Conservation (phyloP, 1,140 invertebrate genomes). For the Phymorhynchus buccinoides region DNA sequence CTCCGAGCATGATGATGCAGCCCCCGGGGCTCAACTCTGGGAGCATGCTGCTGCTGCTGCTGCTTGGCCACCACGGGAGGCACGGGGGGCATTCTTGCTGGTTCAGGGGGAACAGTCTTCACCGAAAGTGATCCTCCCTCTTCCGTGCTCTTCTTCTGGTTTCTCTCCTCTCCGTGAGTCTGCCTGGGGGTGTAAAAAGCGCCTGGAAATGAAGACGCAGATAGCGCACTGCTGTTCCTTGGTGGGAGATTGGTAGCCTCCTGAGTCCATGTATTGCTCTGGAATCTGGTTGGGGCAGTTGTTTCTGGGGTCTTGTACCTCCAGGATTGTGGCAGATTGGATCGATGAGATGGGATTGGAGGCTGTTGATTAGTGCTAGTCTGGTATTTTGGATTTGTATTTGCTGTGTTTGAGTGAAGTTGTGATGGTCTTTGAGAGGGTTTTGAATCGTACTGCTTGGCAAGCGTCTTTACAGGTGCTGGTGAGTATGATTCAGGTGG, state of each 20-base stretch:
- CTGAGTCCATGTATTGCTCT: too few relatives aligned
- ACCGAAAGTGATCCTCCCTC: background rate
- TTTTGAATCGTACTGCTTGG: background rate
- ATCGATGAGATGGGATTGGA: background rate
- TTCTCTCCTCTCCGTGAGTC: background rate
- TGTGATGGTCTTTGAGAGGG: background rate
- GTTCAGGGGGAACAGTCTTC: background rate
- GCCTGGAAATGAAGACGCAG: too few relatives aligned
- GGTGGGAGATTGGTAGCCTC: background rate
- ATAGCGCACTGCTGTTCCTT: background rate
- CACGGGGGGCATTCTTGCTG: background rate
- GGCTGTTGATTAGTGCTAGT: background rate
- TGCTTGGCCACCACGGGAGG: background rate
- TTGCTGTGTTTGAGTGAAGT: too few relatives aligned
- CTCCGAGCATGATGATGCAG: conserved; percentile 40
- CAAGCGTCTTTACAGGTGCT: background rate
- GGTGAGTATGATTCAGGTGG: background rate
- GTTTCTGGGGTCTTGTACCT: background rate
- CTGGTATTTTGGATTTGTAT: too few relatives aligned
- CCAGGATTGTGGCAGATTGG: background rate
- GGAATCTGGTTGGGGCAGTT: background rate
- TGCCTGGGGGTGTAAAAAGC: too few relatives aligned
- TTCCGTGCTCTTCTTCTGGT: background rate
- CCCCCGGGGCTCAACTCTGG: conserved; percentile 12
- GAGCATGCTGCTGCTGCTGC: conserved; percentile 37